Evolutionary conservation across 1,140 invertebrate genomes (phyloP).

Genomic region (Lepidurus packardi): DNA sequence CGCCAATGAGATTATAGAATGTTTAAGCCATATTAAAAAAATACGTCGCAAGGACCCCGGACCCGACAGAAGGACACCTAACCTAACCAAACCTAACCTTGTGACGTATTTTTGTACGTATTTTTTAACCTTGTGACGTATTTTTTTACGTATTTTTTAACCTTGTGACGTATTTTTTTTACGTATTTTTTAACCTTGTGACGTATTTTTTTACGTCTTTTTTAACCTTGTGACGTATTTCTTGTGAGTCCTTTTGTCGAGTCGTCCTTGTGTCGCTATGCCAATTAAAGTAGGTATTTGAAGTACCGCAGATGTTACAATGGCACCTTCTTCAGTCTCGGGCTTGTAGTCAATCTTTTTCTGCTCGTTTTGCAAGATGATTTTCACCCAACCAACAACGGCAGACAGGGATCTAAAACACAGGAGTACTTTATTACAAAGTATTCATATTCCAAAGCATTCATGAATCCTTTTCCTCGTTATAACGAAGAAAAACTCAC

Average conservation of each 20-base stretch:
- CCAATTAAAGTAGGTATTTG: neutral
- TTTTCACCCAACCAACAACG: constrained; percentile 83
- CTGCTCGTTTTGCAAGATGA: constrained; percentile 86
- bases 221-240: too few relatives aligned
- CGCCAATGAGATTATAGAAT: too few relatives aligned
- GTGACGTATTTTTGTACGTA: neutral
- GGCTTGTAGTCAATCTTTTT: constrained; percentile 95
- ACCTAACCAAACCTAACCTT: too few relatives aligned
- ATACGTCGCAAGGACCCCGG: too few relatives aligned
- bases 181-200: too few relatives aligned
- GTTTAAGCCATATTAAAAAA: too few relatives aligned
- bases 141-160: too few relatives aligned
- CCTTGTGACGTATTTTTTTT: too few relatives aligned
- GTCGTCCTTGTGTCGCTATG: too few relatives aligned
- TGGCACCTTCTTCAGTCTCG: constrained; percentile 56
- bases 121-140: too few relatives aligned
- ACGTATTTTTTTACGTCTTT: too few relatives aligned
- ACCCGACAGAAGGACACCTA: too few relatives aligned
- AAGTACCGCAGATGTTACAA: constrained; percentile 45
- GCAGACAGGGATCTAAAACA: constrained; percentile 67
- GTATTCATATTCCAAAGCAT: neutral
- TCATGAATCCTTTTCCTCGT: neutral
- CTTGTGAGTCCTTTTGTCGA: neutral
- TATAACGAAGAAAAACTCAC: constrained; percentile 39
- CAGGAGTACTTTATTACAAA: constrained; percentile 34